These are phyloP conservation scores for Alethe diademata DNA, from an alignment of 2,113 vertebrate species.

Conservation along the genomic window DNA sequence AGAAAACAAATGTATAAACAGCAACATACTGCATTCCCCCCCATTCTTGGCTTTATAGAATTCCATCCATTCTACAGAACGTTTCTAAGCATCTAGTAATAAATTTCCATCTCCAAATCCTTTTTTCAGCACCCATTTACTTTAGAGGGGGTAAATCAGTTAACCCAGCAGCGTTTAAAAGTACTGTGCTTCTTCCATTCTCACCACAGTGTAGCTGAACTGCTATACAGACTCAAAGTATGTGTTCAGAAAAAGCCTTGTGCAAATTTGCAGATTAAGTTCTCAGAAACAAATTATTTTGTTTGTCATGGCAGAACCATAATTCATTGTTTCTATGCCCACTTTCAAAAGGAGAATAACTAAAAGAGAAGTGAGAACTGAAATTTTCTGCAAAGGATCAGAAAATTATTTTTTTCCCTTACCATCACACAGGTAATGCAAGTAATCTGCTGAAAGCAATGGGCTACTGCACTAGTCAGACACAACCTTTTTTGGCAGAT, in stretches of 20 bases:
- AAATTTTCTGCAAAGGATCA: conserved; percentile 63
- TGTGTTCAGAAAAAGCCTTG: conserved; percentile 5
- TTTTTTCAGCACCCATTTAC: conserved; percentile 13
- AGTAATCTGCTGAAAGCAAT: conserved; percentile 57
- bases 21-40: not conserved
- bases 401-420: conserved; percentile 24
- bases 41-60: not conserved
- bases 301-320: conserved; percentile 47
- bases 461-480: conserved; percentile 25
- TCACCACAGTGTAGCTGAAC: conserved; percentile 2
- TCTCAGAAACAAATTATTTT: conserved; percentile 49
- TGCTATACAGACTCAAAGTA: not conserved
- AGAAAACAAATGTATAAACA: not conserved
- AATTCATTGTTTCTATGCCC: conserved; percentile 59
- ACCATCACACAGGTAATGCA: conserved; percentile 54
- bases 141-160: conserved; percentile 36
- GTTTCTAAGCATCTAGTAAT: not conserved
- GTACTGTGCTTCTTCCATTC: not conserved
- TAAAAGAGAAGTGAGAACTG: conserved; percentile 59
- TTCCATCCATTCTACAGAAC: not conserved
- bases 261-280: conserved; percentile 6
- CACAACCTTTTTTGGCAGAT: conserved; percentile 45
- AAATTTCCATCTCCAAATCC: conserved; percentile 37
- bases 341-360: conserved; percentile 49
- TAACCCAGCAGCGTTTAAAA: conserved; percentile 43